Evolutionary conservation across 1,140 invertebrate genomes (phyloP).

Genomic region (Lysiphlebus fabarum): DNA sequence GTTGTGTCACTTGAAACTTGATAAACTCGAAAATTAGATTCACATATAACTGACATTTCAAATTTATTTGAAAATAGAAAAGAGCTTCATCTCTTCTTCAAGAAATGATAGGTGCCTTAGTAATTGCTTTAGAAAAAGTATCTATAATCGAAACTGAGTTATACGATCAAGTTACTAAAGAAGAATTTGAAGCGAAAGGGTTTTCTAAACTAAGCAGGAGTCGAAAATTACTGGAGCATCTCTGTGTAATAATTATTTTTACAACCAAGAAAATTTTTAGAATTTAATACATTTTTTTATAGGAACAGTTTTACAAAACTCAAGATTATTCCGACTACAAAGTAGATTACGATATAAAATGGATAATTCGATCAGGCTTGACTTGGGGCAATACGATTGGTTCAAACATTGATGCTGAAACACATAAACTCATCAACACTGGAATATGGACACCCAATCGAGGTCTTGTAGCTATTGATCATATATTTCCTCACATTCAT

Average conservation of each 20-base stretch:
- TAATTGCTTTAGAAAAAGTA: slow-evolving; percentile 63
- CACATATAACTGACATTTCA: slow-evolving; percentile 13
- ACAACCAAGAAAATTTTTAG: background rate
- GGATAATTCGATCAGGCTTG: slow-evolving; percentile 65
- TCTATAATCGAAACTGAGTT: slow-evolving; percentile 66
- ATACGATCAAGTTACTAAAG: slow-evolving; percentile 70
- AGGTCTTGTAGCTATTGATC: slow-evolving; percentile 65
- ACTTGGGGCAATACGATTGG: slow-evolving; percentile 62
- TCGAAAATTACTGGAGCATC: slow-evolving; percentile 55
- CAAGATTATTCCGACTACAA: slow-evolving; percentile 31
- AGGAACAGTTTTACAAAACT: slow-evolving; percentile 19
- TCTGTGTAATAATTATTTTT: slow-evolving; percentile 12
- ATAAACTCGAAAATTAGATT: slow-evolving; percentile 14
- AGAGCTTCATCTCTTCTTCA: slow-evolving; percentile 63
- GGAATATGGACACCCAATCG: slow-evolving; percentile 71
- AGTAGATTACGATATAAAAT: slow-evolving; percentile 65
- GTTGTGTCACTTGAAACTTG: background rate
- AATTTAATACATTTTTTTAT: background rate
- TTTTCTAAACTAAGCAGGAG: slow-evolving; percentile 65
- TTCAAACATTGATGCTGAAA: slow-evolving; percentile 19
- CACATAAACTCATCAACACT: slow-evolving; percentile 59
- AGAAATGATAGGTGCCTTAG: slow-evolving; percentile 62
- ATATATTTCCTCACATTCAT: slow-evolving; percentile 73
- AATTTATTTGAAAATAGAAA: slow-evolving; percentile 44
- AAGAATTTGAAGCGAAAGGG: slow-evolving; percentile 76